Evolutionary conservation across 2,888 invertebrate species (phyloP).

Genomic region (Cylindroiulus punctatus): DNA sequence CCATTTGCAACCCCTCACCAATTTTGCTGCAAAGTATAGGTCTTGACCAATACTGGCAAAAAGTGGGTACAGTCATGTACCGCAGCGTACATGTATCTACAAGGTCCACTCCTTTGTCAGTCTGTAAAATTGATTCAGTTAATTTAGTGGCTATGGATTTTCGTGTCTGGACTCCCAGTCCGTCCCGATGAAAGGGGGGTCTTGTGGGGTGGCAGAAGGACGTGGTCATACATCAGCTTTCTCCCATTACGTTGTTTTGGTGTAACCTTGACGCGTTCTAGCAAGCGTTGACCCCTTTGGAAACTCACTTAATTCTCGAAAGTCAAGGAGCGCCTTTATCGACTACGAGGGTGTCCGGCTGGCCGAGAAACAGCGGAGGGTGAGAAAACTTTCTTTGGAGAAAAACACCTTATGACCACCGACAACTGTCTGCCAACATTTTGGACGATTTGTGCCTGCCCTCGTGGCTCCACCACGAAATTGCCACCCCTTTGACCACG

Average conservation of each 20-base stretch:
- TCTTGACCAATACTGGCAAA: too few species aligned
- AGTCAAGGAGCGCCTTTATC: not conserved
- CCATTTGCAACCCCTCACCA: too few species aligned
- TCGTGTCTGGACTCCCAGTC: too few species aligned
- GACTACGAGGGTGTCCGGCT: not conserved
- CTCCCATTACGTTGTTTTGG: not conserved
- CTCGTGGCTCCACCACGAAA: not conserved
- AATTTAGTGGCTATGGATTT: too few species aligned
- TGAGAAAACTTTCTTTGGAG: not conserved
- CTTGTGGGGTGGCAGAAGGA: not conserved
- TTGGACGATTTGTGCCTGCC: not conserved
- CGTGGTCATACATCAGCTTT: not conserved
- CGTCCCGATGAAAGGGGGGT: too few species aligned
- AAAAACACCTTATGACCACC: not conserved
- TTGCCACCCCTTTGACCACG: not conserved
- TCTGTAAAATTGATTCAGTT: too few species aligned
- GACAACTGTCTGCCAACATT: too few species aligned
- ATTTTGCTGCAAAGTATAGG: too few species aligned
- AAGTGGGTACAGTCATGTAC: too few species aligned
- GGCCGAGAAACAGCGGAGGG: not conserved
- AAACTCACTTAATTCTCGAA: not conserved
- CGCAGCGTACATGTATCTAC: too few species aligned
- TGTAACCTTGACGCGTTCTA: not conserved
- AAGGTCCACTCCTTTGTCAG: too few species aligned
- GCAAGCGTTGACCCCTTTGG: slow-evolving; percentile 11